A percentile compares a stretch with the other conserved stretches of the same genome.
phyloP scores from a whole-genome alignment of 2,888 invertebrate genomes.

The Apoda limacodes region DNA sequence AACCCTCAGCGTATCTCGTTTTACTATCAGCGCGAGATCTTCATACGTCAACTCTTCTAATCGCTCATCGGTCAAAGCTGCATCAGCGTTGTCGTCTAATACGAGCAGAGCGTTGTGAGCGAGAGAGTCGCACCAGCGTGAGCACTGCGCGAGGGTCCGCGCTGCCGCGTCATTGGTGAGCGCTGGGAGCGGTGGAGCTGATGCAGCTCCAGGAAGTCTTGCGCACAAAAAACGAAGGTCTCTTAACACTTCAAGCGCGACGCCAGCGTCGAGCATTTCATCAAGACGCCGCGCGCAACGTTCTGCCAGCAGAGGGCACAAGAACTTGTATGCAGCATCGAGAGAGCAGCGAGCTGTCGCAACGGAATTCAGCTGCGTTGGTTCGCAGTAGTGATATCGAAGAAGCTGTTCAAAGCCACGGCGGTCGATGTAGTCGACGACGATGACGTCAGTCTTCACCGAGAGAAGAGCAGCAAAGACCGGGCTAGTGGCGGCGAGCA shows the following conservation, averaged over 20 bases:
- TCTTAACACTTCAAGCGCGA: conserved; percentile 74
- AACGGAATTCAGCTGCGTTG: conserved; percentile 71
- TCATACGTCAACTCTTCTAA: conserved; percentile 71
- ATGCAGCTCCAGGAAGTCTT: conserved; percentile 51
- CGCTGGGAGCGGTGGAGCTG: conserved; percentile 60
- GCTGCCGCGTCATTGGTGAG: conserved; percentile 47
- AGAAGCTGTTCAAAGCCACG: conserved; percentile 76
- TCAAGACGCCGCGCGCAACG: conserved; percentile 76
- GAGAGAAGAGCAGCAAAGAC: conserved; percentile 72
- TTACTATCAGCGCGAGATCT: conserved; percentile 74
- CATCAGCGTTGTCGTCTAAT: conserved; percentile 55
- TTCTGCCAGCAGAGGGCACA: conserved; percentile 76
- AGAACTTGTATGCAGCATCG: conserved; percentile 79
- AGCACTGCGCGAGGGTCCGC: conserved; percentile 51
- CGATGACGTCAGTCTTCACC: conserved; percentile 51
- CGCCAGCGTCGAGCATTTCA: conserved; percentile 71
- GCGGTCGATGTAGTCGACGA: conserved; percentile 72
- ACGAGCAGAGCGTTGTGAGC: conserved; percentile 74
- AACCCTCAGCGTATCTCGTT: conserved; percentile 75
- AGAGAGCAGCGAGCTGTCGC: conserved; percentile 77
- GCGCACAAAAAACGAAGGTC: conserved; percentile 64
- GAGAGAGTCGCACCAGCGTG: conserved; percentile 71
- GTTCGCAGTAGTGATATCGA: conserved; percentile 74
- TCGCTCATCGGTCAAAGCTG: conserved; percentile 45
- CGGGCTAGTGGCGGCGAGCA: conserved; percentile 72